Conservation (phyloP, 2,888 invertebrate species). For the Machimus atricapillus region DNA sequence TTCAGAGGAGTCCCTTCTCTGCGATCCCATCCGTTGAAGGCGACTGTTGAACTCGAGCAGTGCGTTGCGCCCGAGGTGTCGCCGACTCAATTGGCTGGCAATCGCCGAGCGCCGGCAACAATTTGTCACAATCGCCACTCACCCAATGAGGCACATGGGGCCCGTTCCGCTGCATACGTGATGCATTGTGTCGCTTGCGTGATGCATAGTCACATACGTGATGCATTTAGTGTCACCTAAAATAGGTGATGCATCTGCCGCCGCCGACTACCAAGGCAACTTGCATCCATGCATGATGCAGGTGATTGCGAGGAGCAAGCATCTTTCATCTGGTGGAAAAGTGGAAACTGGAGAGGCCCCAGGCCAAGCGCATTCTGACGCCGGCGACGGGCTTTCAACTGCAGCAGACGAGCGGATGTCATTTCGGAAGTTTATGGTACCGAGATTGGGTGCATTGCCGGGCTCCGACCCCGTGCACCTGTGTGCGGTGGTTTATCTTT, state of each 20-base stretch:
- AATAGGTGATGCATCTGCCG: not conserved
- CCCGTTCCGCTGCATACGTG: not conserved
- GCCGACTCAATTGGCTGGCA: not conserved
- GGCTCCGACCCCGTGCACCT: not conserved
- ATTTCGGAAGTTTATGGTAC: not conserved
- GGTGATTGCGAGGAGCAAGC: not conserved
- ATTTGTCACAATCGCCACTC: not conserved
- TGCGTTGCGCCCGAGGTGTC: not conserved
- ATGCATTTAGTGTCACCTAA: not conserved
- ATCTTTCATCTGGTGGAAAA: not conserved
- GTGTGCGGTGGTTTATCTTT: not conserved
- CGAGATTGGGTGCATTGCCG: not conserved
- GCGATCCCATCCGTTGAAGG: not conserved
- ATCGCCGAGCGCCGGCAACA: not conserved
- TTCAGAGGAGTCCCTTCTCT: not conserved
- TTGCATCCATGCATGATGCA: not conserved
- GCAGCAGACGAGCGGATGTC: slow-evolving; percentile 14
- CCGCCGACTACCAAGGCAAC: not conserved
- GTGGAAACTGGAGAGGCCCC: not conserved
- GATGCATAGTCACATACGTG: too few species aligned
- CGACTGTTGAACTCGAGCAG: not conserved
- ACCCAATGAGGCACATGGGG: not conserved
- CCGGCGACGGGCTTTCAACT: not conserved
- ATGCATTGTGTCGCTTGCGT: not conserved
- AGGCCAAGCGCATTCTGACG: not conserved